Conservation (phyloP, 2,113 vertebrate species). For the Ciconia boyciana region DNA sequence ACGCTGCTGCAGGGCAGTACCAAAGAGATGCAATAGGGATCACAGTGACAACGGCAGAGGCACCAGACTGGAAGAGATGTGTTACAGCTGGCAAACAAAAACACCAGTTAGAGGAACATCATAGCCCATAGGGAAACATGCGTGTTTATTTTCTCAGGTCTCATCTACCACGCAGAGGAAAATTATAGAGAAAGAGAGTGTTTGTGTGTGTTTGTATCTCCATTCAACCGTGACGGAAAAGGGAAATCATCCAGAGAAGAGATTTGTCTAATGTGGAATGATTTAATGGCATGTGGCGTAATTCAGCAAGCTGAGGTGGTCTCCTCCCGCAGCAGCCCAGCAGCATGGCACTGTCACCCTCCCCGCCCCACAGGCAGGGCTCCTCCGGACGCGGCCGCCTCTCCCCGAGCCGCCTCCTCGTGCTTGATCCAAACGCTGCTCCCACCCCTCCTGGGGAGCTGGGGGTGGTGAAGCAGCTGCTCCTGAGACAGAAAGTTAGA, state of each 20-base stretch:
- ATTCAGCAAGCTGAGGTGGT: background rate
- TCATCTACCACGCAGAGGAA: background rate
- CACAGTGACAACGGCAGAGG: background rate
- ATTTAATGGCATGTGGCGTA: background rate
- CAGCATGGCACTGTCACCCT: fast-evolving
- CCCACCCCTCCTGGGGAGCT: fast-evolving
- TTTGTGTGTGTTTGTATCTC: background rate
- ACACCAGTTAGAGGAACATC: background rate
- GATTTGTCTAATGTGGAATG: background rate
- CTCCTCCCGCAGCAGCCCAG: background rate
- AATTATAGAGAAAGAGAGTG: background rate
- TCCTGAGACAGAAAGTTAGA: background rate
- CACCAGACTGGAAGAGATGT: background rate
- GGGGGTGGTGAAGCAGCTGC: background rate
- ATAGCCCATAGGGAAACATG: background rate
- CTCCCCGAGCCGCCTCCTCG: background rate
- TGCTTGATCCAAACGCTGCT: background rate
- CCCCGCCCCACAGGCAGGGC: too few relatives aligned
- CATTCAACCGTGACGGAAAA: background rate
- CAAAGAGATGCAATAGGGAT: background rate
- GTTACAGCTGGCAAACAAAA: constrained; percentile 13
- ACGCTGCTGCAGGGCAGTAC: background rate
- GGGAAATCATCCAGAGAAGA: background rate
- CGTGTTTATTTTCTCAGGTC: background rate
- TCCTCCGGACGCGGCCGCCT: background rate